phyloP scores from a whole-genome alignment of 2,797 vertebrate genomes.

The Gallirallus australis region DNA sequence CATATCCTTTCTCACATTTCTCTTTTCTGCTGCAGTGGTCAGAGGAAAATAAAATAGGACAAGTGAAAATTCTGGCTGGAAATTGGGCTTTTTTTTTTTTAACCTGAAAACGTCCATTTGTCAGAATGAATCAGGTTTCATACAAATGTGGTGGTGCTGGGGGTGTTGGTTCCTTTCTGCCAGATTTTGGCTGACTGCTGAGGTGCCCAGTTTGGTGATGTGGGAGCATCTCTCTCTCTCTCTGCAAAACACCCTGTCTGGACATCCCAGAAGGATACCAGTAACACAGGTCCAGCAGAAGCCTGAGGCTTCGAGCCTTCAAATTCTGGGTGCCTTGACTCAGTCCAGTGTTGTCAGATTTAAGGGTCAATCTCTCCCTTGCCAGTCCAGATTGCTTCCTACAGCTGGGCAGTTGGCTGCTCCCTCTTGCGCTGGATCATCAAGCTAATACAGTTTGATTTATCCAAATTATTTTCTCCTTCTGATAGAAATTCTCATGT shows the following conservation, averaged over 20 bases:
- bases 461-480: neutral
- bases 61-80: neutral
- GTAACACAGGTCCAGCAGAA: neutral
- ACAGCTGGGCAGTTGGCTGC: neutral
- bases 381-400: neutral
- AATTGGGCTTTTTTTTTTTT: neutral
- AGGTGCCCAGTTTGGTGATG: rapidly evolving
- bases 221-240: neutral
- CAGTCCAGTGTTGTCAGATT: neutral
- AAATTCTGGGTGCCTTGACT: neutral
- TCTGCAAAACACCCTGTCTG: neutral
- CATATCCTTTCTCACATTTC: neutral
- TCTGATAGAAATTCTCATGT: neutral
- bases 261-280: neutral
- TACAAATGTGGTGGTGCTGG: neutral
- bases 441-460: neutral
- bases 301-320: neutral
- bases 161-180: neutral
- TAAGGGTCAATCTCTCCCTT: neutral
- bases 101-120: neutral
- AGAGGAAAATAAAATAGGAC: neutral
- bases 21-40: neutral
- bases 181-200: neutral
- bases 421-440: neutral
- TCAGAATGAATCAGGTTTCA: neutral